Evolutionary conservation across 2,888 invertebrate species (phyloP).

Genomic region (Elysia crispata): DNA sequence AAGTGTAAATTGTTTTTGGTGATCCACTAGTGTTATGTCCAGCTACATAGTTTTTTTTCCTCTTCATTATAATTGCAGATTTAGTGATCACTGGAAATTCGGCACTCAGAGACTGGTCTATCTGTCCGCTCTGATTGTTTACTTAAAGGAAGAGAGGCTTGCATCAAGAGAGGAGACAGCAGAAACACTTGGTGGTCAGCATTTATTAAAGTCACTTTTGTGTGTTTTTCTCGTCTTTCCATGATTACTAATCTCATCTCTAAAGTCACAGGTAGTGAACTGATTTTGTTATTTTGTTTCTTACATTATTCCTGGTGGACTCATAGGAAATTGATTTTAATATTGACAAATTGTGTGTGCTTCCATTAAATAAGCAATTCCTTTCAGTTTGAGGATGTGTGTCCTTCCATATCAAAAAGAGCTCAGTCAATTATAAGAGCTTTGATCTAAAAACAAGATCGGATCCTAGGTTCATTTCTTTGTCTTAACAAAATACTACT

Average conservation of each 20-base stretch:
- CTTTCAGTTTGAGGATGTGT: too few species aligned
- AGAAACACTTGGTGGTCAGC: constrained; percentile 82
- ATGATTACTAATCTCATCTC: too few species aligned
- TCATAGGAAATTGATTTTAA: neutral
- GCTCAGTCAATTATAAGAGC: too few species aligned
- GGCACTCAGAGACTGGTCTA: constrained; percentile 89
- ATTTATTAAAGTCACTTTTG: too few species aligned
- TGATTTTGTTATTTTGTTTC: neutral
- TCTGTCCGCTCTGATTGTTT: constrained; percentile 86
- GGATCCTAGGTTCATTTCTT: too few species aligned
- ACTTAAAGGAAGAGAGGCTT: constrained; percentile 87
- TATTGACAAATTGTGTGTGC: too few species aligned
- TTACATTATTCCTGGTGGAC: neutral
- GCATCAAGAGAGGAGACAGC: constrained; percentile 87
- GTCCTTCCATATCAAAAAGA: too few species aligned
- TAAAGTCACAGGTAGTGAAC: neutral
- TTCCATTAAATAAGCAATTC: too few species aligned
- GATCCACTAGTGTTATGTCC: neutral
- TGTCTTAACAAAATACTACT: too few species aligned
- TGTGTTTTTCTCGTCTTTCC: too few species aligned
- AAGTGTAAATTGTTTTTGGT: too few species aligned
- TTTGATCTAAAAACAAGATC: too few species aligned
- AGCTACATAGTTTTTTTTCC: neutral
- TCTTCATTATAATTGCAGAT: constrained; percentile 78
- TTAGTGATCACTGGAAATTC: constrained; percentile 91